Evolutionary conservation across 1,140 invertebrate genomes (phyloP).

Genomic region (Ceratina japonica): DNA sequence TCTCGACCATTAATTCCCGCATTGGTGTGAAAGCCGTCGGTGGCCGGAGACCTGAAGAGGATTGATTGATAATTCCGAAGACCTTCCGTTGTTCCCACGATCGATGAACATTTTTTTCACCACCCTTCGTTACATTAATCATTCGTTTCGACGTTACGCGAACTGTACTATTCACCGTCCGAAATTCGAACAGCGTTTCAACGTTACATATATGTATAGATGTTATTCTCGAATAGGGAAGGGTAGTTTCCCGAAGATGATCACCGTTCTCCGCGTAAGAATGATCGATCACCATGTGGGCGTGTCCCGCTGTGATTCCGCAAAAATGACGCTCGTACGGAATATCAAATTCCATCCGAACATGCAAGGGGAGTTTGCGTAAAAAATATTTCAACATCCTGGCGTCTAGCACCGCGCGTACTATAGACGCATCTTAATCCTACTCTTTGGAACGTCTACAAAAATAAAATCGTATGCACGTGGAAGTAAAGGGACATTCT

Average conservation of each 20-base stretch:
- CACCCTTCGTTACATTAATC: conserved; percentile 19
- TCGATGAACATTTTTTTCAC: conserved; percentile 10
- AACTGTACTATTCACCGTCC: neutral
- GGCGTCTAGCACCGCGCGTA: neutral
- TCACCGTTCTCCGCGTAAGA: neutral
- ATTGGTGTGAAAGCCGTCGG: neutral
- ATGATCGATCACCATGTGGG: conserved; percentile 14
- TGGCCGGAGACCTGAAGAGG: neutral
- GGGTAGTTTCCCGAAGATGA: neutral
- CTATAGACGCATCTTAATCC: neutral
- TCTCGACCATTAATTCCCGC: conserved; percentile 5
- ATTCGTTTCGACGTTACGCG: neutral
- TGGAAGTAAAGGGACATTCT: neutral
- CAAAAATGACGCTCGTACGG: neutral
- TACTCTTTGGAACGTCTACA: conserved; percentile 14
- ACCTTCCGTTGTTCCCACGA: conserved; percentile 2
- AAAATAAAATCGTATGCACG: conserved; percentile 32
- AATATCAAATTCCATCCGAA: neutral
- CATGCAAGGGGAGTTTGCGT: neutral
- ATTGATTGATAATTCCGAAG: conserved; percentile 22
- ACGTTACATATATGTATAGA: neutral
- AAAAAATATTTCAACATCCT: conserved; percentile 30
- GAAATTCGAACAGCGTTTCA: neutral
- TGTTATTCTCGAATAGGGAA: neutral
- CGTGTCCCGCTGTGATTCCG: neutral